These are phyloP conservation scores for Leucopsar rothschildi DNA, from an alignment of 2,113 vertebrate species.

Conservation along the genomic window DNA sequence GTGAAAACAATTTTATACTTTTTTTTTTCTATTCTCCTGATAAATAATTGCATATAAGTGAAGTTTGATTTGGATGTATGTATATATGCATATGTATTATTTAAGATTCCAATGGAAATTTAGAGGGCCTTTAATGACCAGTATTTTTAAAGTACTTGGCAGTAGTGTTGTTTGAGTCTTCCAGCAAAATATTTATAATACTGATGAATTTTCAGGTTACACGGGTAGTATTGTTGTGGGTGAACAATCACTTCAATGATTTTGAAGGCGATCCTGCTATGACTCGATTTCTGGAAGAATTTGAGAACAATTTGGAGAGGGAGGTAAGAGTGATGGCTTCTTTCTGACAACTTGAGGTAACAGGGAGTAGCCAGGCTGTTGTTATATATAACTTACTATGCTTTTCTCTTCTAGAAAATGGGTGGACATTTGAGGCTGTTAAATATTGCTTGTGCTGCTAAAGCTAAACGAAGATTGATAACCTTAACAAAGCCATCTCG, in stretches of 20 bases:
- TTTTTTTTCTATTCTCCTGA: neutral
- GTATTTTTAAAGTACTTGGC: neutral
- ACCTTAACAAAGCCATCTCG: constrained; percentile 93
- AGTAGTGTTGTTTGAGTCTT: neutral
- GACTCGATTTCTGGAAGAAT: constrained; percentile 97
- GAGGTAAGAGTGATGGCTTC: constrained; percentile 77
- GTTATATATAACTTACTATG: neutral
- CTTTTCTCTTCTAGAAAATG: constrained; percentile 86
- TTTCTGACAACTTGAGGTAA: neutral
- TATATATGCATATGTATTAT: neutral
- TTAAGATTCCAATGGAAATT: neutral
- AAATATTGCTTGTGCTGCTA: constrained; percentile 98
- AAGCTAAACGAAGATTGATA: constrained; percentile 93
- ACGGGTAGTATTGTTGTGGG: constrained; percentile 98
- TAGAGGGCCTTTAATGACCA: neutral
- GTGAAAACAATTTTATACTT: neutral
- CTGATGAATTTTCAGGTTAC: constrained; percentile 85
- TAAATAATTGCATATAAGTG: neutral
- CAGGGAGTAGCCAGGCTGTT: neutral
- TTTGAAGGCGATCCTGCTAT: constrained; percentile 97
- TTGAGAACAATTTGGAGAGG: constrained; percentile 97
- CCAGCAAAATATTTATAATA: neutral
- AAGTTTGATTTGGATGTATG: neutral
- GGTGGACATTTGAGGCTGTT: constrained; percentile 95
- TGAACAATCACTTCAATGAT: constrained; percentile 99